A percentile compares a stretch with the other conserved stretches of the same genome.
Conservation (phyloP, 2,797 vertebrate species). For the Pangasius larnaudii region DNA sequence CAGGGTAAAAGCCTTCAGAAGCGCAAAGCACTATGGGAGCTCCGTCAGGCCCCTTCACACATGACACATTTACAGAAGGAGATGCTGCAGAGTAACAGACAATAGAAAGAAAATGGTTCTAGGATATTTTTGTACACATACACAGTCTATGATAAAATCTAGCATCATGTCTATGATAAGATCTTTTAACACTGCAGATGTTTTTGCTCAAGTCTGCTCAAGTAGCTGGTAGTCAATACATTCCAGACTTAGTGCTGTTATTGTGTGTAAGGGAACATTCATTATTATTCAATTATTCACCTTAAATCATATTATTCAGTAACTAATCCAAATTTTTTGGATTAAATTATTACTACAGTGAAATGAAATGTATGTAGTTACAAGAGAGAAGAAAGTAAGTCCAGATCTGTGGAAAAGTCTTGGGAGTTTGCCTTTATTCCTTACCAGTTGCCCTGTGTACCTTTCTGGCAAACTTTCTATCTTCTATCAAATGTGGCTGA, state of each 20-base stretch:
- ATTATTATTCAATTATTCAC: not conserved
- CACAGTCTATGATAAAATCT: not conserved
- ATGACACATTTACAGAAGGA: constrained; percentile 37
- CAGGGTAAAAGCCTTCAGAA: constrained; percentile 18
- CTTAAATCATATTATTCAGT: not conserved
- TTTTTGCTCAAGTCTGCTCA: not conserved
- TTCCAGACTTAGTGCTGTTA: not conserved
- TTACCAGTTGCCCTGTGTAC: not conserved
- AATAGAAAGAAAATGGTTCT: not conserved
- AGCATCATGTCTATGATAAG: no score
- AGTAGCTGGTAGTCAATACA: not conserved
- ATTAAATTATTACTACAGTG: not conserved
- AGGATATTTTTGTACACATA: not conserved
- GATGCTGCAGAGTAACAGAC: not conserved
- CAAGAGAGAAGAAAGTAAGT: not conserved
- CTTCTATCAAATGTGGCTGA: not conserved
- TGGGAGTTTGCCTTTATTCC: not conserved
- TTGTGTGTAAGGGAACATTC: not conserved
- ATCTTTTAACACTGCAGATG: not conserved
- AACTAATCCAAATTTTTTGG: not conserved
- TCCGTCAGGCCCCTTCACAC: constrained; percentile 17
- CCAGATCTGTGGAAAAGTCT: not conserved
- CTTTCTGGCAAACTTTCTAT: not conserved
- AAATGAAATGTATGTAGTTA: not conserved
- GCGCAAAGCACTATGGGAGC: constrained; percentile 20